Percentiles rank a stretch among this genome's conserved stretches.
Evolutionary conservation across 2,797 vertebrate genomes (phyloP).

Genomic region (Oreochromis grahami): DNA sequence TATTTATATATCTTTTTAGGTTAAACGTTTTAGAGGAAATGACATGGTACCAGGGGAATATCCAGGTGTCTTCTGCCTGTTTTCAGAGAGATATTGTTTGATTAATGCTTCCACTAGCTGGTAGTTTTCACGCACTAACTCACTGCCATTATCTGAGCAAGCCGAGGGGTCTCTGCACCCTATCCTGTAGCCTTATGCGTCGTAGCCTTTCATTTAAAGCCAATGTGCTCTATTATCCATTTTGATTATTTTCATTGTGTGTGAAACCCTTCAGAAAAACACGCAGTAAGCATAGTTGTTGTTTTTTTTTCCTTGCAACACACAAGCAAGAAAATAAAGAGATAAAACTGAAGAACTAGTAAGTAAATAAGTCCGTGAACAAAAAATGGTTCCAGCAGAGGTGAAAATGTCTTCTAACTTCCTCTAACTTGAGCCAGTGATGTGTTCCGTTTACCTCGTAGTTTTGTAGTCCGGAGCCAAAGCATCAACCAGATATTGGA

Average conservation of each 20-base stretch:
- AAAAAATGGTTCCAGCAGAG: background rate
- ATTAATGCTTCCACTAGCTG: background rate
- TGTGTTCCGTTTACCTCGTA: background rate
- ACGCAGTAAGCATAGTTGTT: background rate
- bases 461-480: background rate
- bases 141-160: background rate
- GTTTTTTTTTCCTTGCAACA: background rate
- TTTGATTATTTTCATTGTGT: background rate
- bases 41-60: background rate
- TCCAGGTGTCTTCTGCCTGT: background rate
- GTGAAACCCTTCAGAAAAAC: background rate
- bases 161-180: background rate
- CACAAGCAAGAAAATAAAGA: background rate
- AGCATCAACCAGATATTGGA: background rate
- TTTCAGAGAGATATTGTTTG: background rate
- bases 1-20: slow-evolving; percentile 3
- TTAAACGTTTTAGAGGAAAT: background rate
- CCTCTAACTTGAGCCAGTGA: background rate
- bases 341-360: background rate
- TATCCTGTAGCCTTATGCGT: slow-evolving; percentile 8
- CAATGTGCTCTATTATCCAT: background rate
- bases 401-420: background rate
- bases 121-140: background rate
- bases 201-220: slow-evolving; percentile 4
- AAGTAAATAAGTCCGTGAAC: background rate